These are phyloP conservation scores for Lipophrys pholis DNA, from an alignment of 2,113 vertebrate genomes.

Conservation along the genomic window DNA sequence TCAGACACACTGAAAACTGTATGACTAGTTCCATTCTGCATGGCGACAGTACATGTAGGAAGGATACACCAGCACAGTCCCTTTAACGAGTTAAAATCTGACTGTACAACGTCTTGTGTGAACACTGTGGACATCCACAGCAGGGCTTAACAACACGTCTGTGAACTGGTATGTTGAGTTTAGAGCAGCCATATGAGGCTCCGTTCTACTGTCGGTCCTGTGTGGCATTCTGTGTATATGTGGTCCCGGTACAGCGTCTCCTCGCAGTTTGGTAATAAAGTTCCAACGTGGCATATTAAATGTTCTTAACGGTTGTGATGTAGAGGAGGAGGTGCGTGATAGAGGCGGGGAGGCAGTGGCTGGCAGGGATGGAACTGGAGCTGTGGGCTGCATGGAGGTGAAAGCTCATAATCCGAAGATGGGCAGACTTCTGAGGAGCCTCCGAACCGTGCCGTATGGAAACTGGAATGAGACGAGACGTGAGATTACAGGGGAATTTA, in stretches of 20 bases:
- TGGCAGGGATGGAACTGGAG: constrained; percentile 17
- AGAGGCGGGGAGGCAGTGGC: constrained; percentile 42
- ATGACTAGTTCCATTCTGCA: background rate
- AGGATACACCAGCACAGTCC: background rate
- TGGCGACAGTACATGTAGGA: background rate
- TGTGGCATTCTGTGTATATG: constrained; percentile 12
- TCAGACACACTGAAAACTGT: constrained; percentile 11
- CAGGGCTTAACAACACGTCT: background rate
- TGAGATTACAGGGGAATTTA: background rate
- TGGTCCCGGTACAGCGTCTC: background rate
- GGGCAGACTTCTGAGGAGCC: constrained; percentile 32
- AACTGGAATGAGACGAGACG: constrained; percentile 8
- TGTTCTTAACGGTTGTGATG: constrained; percentile 12
- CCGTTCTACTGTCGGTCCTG: constrained; percentile 3
- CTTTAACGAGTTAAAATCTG: background rate
- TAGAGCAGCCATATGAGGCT: background rate
- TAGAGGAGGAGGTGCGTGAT: constrained; percentile 49
- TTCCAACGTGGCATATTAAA: background rate
- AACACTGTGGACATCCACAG: background rate
- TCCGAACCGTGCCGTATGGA: constrained; percentile 17
- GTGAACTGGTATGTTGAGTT: constrained; percentile 5
- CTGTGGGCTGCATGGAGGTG: constrained; percentile 60
- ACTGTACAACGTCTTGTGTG: constrained; percentile 10
- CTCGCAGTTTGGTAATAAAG: constrained; percentile 38
- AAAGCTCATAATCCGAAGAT: constrained; percentile 71